phyloP scores from a whole-genome alignment of 2,797 vertebrate genomes.

The Eulemur mongoz region DNA sequence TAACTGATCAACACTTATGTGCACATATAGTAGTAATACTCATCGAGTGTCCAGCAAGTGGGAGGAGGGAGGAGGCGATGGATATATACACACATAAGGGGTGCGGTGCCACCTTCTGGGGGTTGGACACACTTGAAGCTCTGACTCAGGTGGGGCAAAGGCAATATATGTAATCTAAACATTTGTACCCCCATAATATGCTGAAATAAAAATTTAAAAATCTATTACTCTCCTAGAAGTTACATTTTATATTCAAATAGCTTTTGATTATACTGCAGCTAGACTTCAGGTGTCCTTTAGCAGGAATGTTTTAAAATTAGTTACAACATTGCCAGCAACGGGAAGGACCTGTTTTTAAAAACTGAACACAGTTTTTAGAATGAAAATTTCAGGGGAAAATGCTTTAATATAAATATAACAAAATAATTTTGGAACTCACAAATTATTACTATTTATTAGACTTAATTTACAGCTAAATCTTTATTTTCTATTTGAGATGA shows the following conservation, averaged over 20 bases:
- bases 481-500: not conserved
- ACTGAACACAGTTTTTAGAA: not conserved
- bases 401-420: not conserved
- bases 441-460: not conserved
- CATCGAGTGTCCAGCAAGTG: too few relatives aligned
- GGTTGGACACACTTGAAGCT: too few relatives aligned
- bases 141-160: too few relatives aligned
- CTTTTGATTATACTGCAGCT: not conserved
- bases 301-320: not conserved
- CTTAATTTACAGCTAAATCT: not conserved
- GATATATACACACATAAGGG: too few relatives aligned
- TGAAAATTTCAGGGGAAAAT: not conserved
- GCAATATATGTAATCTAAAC: too few relatives aligned
- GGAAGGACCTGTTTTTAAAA: not conserved
- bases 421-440: not conserved
- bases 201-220: not conserved
- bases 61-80: too few relatives aligned
- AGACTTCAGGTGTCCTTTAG: not conserved
- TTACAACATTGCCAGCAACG: not conserved
- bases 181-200: too few relatives aligned
- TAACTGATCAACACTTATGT: too few relatives aligned
- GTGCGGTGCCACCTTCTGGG: too few relatives aligned
- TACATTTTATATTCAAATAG: not conserved
- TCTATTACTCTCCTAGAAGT: not conserved
- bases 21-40: too few relatives aligned